phyloP scores from a whole-genome alignment of 2,113 vertebrate species.

The Emydocephalus ijimae region DNA sequence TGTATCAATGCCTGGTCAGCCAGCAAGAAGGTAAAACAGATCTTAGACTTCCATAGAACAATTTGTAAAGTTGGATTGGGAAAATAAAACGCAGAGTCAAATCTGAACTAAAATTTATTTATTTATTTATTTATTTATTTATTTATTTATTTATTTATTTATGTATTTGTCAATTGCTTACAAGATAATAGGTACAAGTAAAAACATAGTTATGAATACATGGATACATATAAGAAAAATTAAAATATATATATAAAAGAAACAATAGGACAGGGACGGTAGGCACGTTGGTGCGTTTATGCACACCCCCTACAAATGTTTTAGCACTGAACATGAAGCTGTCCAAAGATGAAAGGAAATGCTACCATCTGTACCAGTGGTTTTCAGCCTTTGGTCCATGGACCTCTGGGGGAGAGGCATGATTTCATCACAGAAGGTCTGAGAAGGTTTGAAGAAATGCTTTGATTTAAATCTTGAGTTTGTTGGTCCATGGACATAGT shows the following conservation, averaged over 20 bases:
- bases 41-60: neutral
- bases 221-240: too few relatives aligned
- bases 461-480: neutral
- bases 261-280: too few relatives aligned
- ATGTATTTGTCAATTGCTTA: too few relatives aligned
- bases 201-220: too few relatives aligned
- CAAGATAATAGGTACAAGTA: too few relatives aligned
- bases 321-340: neutral
- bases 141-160: too few relatives aligned
- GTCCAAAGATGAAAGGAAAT: neutral
- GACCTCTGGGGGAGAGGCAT: accelerated
- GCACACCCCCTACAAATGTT: neutral
- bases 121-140: too few relatives aligned
- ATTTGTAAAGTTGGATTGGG: neutral
- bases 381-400: neutral
- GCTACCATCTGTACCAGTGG: neutral
- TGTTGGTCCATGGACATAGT: neutral
- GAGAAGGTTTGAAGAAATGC: neutral
- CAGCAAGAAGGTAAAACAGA: neutral
- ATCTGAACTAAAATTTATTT: neutral
- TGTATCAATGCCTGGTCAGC: neutral
- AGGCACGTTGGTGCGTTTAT: too few relatives aligned
- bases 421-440: neutral
- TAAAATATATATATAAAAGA: too few relatives aligned
- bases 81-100: too few relatives aligned